Evolutionary conservation across 1,140 invertebrate genomes (phyloP).

Genomic region (Cheumatopsyche charites): DNA sequence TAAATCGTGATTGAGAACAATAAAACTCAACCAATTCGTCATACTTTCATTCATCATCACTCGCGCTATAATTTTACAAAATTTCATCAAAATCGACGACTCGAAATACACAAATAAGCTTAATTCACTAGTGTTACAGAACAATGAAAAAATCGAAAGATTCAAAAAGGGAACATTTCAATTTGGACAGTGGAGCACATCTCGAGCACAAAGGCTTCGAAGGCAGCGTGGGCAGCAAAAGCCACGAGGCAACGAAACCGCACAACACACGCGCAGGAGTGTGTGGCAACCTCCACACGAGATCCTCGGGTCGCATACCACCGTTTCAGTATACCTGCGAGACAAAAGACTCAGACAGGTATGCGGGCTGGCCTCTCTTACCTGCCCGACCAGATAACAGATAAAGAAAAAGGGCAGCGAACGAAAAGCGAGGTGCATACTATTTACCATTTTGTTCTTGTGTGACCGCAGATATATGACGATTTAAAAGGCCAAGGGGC

Average conservation of each 20-base stretch:
- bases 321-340: constrained; percentile 24
- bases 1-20: too few species aligned
- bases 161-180: too few species aligned
- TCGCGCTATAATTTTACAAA: too few species aligned
- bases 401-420: constrained; percentile 30
- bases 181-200: too few species aligned
- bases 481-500: too few species aligned
- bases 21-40: too few species aligned
- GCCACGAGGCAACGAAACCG: background rate
- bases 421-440: background rate
- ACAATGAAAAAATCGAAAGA: too few species aligned
- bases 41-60: too few species aligned
- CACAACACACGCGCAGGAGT: background rate
- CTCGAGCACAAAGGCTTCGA: background rate
- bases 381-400: constrained; percentile 22
- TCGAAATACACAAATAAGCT: too few species aligned
- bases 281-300: background rate
- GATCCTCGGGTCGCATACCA: constrained; percentile 4
- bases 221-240: background rate
- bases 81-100: too few species aligned
- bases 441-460: background rate
- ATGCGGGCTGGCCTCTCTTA: constrained; percentile 30
- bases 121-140: too few species aligned
- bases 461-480: background rate
- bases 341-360: constrained; percentile 29